These are phyloP conservation scores for Tetheella fluctuosa DNA, from an alignment of 2,888 invertebrate genomes.

Conservation along the genomic window DNA sequence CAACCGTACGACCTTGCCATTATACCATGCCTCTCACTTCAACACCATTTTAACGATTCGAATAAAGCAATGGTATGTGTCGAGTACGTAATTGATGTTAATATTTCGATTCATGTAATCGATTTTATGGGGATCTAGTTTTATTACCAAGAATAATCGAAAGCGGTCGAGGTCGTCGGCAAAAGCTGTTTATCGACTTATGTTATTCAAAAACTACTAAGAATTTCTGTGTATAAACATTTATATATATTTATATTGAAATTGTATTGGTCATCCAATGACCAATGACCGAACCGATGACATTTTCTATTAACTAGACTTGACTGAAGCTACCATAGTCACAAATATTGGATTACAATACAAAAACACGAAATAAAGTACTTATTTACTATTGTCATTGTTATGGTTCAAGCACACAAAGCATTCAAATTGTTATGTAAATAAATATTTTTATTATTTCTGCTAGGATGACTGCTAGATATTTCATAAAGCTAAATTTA, in stretches of 20 bases:
- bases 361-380: neutral
- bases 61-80: conserved; percentile 28
- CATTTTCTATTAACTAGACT: too few species aligned
- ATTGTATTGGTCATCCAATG: neutral
- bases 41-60: conserved; percentile 30
- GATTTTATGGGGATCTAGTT: conserved; percentile 9
- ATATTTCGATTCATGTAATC: conserved; percentile 5
- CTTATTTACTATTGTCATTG: neutral
- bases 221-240: too few species aligned
- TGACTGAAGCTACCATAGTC: neutral
- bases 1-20: conserved; percentile 46
- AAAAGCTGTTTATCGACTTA: neutral
- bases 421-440: neutral
- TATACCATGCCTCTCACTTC: conserved; percentile 36
- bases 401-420: neutral
- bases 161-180: conserved; percentile 2
- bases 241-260: neutral
- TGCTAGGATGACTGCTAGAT: neutral
- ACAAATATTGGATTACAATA: neutral
- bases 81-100: conserved; percentile 23
- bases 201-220: neutral
- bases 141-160: neutral
- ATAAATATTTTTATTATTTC: conserved; percentile 3
- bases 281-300: too few species aligned
- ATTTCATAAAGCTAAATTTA: neutral